Evolutionary conservation across 1,140 invertebrate genomes (phyloP).

Genomic region (Cotesia glomerata): DNA sequence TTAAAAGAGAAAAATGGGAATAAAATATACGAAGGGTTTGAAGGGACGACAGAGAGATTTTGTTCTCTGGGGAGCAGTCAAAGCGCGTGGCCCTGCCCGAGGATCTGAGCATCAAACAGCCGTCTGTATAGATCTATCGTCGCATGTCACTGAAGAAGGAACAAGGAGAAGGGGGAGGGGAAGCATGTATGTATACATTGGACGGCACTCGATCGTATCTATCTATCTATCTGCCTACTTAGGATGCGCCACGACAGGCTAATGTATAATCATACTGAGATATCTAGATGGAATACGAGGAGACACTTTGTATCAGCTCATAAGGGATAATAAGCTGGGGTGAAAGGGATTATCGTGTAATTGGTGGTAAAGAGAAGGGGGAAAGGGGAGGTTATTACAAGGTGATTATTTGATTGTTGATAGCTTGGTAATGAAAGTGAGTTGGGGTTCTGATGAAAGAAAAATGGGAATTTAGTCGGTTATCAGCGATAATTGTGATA

Average conservation of each 20-base stretch:
- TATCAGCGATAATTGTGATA: too few species aligned
- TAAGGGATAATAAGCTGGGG: neutral
- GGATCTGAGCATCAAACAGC: conserved; percentile 59
- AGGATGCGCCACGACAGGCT: conserved; percentile 41
- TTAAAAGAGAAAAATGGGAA: neutral
- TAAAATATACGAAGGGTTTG: neutral
- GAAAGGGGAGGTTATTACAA: too few species aligned
- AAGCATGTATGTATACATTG: conserved; percentile 6
- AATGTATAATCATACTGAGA: conserved; percentile 51
- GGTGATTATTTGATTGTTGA: too few species aligned
- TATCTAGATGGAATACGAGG: conserved; percentile 19
- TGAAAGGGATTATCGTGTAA: neutral
- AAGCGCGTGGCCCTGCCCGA: conserved; percentile 57
- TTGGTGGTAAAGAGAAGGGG: neutral
- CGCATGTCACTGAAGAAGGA: neutral
- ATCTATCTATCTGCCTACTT: conserved; percentile 40
- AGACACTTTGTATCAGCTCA: conserved; percentile 2
- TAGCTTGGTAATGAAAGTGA: too few species aligned
- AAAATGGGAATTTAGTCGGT: too few species aligned
- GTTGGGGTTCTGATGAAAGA: too few species aligned
- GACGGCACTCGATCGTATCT: conserved; percentile 37
- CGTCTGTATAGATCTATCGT: conserved; percentile 22
- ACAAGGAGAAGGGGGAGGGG: too few species aligned
- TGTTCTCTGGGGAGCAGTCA: conserved; percentile 62
- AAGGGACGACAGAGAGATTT: conserved; percentile 53